Evolutionary conservation across 2,113 vertebrate genomes (phyloP).

Genomic region (Mobula hypostoma): DNA sequence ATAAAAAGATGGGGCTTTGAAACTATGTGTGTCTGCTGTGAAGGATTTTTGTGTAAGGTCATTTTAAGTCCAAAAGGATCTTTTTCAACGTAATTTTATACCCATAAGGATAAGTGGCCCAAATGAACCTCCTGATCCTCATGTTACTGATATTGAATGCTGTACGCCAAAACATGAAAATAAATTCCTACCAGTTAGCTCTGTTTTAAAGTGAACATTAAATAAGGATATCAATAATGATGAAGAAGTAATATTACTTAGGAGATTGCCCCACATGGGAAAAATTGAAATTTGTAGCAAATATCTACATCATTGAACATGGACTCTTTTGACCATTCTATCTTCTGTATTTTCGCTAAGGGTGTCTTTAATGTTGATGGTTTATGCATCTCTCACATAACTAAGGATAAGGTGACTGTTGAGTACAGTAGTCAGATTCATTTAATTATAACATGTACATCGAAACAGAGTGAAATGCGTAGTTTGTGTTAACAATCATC

Average conservation of each 20-base stretch:
- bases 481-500: no score
- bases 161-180: not conserved
- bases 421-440: not conserved
- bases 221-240: not conserved
- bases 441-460: no score
- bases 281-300: not conserved
- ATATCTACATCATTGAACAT: not conserved
- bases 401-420: not conserved
- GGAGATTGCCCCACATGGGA: not conserved
- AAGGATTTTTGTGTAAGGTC: not conserved
- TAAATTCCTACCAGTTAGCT: not conserved
- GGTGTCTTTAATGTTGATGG: not conserved
- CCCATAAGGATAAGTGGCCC: conserved; percentile 3
- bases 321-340: not conserved
- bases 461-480: no score
- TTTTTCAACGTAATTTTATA: conserved; percentile 29
- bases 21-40: not conserved
- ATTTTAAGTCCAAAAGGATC: not conserved
- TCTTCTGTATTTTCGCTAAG: not conserved
- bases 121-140: conserved; percentile 13
- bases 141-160: not conserved
- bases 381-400: not conserved
- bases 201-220: not conserved
- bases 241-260: not conserved
- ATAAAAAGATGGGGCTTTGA: not conserved